Evolutionary conservation across 1,140 invertebrate genomes (phyloP).

Genomic region (Proctacanthus coquilletti): DNA sequence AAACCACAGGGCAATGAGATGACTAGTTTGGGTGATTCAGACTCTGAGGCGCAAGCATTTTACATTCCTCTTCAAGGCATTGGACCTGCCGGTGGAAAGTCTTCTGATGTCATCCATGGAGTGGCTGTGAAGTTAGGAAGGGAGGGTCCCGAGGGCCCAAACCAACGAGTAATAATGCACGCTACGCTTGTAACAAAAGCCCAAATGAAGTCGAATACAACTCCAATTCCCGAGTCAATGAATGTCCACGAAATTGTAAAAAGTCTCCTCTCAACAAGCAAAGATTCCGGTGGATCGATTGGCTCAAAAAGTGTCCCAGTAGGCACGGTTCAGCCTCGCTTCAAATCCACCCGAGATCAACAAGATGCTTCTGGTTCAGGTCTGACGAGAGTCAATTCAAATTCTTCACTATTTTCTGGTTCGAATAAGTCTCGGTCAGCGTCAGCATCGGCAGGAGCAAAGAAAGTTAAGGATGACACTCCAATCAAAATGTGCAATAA

Average conservation of each 20-base stretch:
- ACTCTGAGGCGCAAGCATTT: constrained; percentile 42
- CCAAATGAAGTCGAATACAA: constrained; percentile 31
- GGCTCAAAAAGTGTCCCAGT: constrained; percentile 36
- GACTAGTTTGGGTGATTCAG: constrained; percentile 11
- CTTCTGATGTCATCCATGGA: constrained; percentile 41
- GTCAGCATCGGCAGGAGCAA: constrained; percentile 10
- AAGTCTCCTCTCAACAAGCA: constrained; percentile 11
- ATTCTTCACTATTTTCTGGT: constrained; percentile 22
- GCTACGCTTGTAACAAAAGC: constrained; percentile 52
- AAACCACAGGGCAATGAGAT: not conserved
- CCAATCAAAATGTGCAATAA: constrained; percentile 34
- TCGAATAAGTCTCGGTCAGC: constrained; percentile 19
- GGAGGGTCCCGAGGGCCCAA: constrained; percentile 42
- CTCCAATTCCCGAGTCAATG: constrained; percentile 20
- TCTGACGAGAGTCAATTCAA: constrained; percentile 22
- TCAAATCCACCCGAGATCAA: constrained; percentile 21
- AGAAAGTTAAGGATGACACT: constrained; percentile 26
- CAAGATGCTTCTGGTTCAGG: constrained; percentile 19
- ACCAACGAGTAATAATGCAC: constrained; percentile 45
- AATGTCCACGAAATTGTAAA: constrained; percentile 25
- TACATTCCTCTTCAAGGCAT: constrained; percentile 49
- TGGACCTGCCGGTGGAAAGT: constrained; percentile 30
- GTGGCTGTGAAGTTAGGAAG: constrained; percentile 46
- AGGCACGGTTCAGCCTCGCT: constrained; percentile 39
- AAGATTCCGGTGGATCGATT: constrained; percentile 7